Base-by-base conservation (phyloP, 2,113 vertebrate species). In the Melanotaenia duboulayi region DNA sequence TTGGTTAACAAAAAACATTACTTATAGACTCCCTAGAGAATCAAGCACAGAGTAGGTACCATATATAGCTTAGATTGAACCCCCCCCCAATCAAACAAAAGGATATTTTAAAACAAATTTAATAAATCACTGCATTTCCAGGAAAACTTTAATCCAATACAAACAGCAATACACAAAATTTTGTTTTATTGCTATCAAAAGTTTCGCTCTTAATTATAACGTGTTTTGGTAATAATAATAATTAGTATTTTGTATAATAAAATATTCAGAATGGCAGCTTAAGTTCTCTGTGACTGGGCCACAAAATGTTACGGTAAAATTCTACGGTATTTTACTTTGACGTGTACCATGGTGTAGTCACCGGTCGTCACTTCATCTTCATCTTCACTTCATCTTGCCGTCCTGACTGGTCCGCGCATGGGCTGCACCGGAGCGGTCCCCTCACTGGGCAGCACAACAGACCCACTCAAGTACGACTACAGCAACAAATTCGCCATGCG, bases 401-500 rank as follows among this genome's bases (percentile, higher is more conserved):
- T 32, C 40, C 52, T 68, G 32, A 46, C 19, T 19, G 32, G 19
- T 44, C 13, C 14, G 54, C 51, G 49, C 85, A 22, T 76, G 85
- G 76, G n/a, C n/a, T n/a, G n/a, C n/a, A n/a, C 28, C 28, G 6
- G 28, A 28, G 28, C 6, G 28, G 6, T 28, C 28, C 28, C 28
- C n/a, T n/a, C 3, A 28, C 28, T 28, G 28, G 28, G 83, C 48
- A 2, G 1, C 39, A 57, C 25, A 11, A 17, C 10, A 4, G 8
- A 4, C 24, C 4, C 0, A 28, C 28, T 28, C 28, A 6, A 28
- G 6, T 28, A 28, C 1, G 8, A 35, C 32, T 35, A 35, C 32
- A 7, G 5, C 32, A 35, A 35, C 8, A 11, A 5, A 28, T 57
- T 9, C 19, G 1, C 7, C 3, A 14, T 55, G 23, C 0, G 2